phyloP scores from a whole-genome alignment of 2,113 vertebrate genomes.

The Noctilio leporinus region DNA sequence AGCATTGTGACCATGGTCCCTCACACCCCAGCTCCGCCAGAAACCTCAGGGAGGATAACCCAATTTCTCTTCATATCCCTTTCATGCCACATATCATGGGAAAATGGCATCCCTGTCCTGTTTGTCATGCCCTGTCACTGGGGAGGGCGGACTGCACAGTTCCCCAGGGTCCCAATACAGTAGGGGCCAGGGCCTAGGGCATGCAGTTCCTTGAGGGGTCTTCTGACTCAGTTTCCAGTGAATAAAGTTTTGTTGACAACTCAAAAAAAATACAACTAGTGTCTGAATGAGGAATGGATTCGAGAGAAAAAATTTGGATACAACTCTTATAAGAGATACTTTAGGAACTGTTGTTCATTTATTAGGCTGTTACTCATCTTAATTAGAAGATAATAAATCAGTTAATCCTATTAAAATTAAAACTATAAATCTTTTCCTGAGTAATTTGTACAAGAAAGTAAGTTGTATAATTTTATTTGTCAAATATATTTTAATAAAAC shows the following conservation, averaged over 20 bases:
- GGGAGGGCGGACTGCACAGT: constrained; percentile 35
- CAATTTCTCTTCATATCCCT: not conserved
- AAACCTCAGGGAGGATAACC: not conserved
- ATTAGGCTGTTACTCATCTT: not conserved
- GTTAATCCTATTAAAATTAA: not conserved
- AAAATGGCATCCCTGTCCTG: not conserved
- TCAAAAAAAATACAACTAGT: not conserved
- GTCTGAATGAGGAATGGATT: not conserved
- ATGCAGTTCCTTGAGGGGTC: not conserved
- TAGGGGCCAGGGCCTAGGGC: not conserved
- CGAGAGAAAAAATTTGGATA: not conserved
- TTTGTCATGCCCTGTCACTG: not conserved
- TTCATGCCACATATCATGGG: not conserved
- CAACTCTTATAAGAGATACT: not conserved
- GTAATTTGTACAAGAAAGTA: not conserved
- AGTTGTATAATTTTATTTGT: not conserved
- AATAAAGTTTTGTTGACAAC: constrained; percentile 64
- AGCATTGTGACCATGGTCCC: constrained; percentile 44
- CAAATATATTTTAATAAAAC: not conserved
- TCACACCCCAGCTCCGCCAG: not conserved
- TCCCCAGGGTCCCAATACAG: constrained; percentile 42
- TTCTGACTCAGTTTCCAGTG: not conserved
- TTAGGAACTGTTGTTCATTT: not conserved
- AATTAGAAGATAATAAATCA: not conserved
- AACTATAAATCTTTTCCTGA: not conserved